A percentile compares a stretch with the other conserved stretches of the same genome.
phyloP scores from a whole-genome alignment of 2,888 invertebrate species.

The Agriopis leucophaearia region DNA sequence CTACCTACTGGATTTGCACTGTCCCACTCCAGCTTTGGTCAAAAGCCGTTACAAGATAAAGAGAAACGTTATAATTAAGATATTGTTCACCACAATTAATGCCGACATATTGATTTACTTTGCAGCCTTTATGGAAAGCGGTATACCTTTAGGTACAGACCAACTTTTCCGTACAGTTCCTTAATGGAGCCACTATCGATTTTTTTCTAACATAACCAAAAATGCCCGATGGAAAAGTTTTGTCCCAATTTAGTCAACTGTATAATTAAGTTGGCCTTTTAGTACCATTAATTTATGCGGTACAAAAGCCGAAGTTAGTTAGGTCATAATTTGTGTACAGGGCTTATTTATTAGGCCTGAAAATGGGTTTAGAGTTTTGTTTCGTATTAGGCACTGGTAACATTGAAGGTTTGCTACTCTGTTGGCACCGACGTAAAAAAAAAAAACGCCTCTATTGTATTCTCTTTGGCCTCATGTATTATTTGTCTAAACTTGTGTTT shows the following conservation, averaged over 20 bases:
- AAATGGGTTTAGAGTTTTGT: constrained; percentile 19
- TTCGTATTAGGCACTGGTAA: constrained; percentile 6
- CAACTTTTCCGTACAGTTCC: background rate
- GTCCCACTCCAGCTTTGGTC: constrained; percentile 35
- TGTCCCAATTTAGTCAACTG: background rate
- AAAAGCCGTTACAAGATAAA: constrained; percentile 40
- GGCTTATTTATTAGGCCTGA: constrained; percentile 25
- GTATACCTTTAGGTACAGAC: constrained; percentile 43
- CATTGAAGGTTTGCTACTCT: too few species aligned
- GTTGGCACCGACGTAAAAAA: too few species aligned
- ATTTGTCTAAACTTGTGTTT: too few species aligned
- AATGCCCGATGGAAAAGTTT: background rate
- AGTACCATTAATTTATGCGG: constrained; percentile 39
- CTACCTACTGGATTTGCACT: constrained; percentile 29
- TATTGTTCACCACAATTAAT: constrained; percentile 69
- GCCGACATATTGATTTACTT: constrained; percentile 62
- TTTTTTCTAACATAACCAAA: background rate
- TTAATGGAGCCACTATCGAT: background rate
- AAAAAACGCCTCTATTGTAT: too few species aligned
- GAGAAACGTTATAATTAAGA: constrained; percentile 68
- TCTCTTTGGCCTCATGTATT: too few species aligned
- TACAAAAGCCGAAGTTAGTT: constrained; percentile 25
- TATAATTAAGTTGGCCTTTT: background rate
- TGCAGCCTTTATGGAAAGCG: constrained; percentile 55
- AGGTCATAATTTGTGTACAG: constrained; percentile 31